Conservation (phyloP, 2,797 vertebrate genomes). For the Craterocephalus amniculus region DNA sequence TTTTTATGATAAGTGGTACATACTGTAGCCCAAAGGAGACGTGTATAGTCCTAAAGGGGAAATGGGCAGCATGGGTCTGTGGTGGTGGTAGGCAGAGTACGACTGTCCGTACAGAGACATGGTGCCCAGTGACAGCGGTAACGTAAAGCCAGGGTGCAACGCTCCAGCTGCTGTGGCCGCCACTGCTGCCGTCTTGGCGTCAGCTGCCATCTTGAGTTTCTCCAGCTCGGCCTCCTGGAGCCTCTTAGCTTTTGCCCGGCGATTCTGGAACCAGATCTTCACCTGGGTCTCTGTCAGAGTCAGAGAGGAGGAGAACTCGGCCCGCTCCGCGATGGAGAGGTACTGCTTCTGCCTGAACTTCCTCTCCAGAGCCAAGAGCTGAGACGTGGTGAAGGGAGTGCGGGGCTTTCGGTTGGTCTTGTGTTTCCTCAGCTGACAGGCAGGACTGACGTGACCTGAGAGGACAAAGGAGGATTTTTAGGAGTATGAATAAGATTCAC, state of each 20-base stretch:
- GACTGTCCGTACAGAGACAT: conserved; percentile 92
- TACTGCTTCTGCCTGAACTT: conserved; percentile 99
- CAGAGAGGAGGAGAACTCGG: conserved; percentile 96
- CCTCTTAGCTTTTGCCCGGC: conserved; percentile 96
- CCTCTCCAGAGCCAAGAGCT: conserved; percentile 94
- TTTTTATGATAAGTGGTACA: conserved; percentile 95
- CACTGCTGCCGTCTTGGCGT: conserved; percentile 81
- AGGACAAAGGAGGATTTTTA: background rate
- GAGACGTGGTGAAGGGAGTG: conserved; percentile 95
- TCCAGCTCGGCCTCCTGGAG: conserved; percentile 98
- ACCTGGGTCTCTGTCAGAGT: conserved; percentile 98
- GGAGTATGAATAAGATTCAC: background rate
- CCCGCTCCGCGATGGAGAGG: conserved; percentile 96
- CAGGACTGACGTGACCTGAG: conserved; percentile 87
- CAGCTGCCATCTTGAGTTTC: conserved; percentile 95
- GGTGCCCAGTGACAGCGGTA: conserved; percentile 91
- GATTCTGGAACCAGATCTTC: conserved; percentile 99
- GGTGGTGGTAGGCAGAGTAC: conserved; percentile 85
- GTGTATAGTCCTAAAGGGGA: conserved; percentile 93
- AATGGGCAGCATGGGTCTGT: conserved; percentile 91
- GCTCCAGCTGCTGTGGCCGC: conserved; percentile 60
- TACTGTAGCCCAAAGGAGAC: conserved; percentile 92
- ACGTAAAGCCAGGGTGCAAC: conserved; percentile 88
- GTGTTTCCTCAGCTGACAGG: conserved; percentile 94
- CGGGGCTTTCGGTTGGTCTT: conserved; percentile 96